phyloP scores from a whole-genome alignment of 1,140 invertebrate species.

The Bactericera cockerelli region DNA sequence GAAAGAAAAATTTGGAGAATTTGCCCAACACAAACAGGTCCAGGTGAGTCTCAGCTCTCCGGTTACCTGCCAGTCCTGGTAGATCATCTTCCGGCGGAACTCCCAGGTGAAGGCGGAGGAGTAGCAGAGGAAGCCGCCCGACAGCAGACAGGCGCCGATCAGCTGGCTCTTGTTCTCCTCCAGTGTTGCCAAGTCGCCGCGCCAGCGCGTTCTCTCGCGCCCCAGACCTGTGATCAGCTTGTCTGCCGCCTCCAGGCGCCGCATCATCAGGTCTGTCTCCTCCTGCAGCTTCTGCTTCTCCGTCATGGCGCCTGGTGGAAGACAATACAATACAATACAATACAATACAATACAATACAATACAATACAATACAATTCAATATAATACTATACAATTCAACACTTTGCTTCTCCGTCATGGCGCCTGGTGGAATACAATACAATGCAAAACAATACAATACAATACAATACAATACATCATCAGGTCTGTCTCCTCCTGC shows the following conservation, averaged over 20 bases:
- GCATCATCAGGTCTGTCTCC: slow-evolving; percentile 67
- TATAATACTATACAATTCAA: too few species aligned
- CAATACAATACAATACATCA: too few species aligned
- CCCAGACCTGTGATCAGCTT: slow-evolving; percentile 67
- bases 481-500: slow-evolving; percentile 67
- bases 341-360: too few species aligned
- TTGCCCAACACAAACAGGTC: too few species aligned
- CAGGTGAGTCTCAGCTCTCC: too few species aligned
- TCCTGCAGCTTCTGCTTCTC: slow-evolving; percentile 60
- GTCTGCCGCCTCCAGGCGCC: slow-evolving; percentile 61
- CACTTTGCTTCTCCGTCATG: too few species aligned
- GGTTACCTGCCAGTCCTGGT: slow-evolving; percentile 57
- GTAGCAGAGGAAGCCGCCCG: slow-evolving; percentile 67
- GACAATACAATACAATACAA: too few species aligned
- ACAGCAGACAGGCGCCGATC: slow-evolving; percentile 68
- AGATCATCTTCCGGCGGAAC: slow-evolving; percentile 64
- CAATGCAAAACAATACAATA: too few species aligned
- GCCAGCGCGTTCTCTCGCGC: slow-evolving; percentile 41
- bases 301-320: slow-evolving; percentile 38
- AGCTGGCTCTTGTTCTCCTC: slow-evolving; percentile 50
- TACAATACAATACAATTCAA: too few species aligned
- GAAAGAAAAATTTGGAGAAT: too few species aligned
- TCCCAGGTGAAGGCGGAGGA: slow-evolving; percentile 74
- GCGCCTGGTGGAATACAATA: too few species aligned
- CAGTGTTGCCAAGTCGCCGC: slow-evolving; percentile 48